A percentile compares a stretch with the other conserved stretches of the same genome.
These are phyloP conservation scores for Amia ocellicauda DNA, from an alignment of 2,113 vertebrate genomes.

Conservation along the genomic window DNA sequence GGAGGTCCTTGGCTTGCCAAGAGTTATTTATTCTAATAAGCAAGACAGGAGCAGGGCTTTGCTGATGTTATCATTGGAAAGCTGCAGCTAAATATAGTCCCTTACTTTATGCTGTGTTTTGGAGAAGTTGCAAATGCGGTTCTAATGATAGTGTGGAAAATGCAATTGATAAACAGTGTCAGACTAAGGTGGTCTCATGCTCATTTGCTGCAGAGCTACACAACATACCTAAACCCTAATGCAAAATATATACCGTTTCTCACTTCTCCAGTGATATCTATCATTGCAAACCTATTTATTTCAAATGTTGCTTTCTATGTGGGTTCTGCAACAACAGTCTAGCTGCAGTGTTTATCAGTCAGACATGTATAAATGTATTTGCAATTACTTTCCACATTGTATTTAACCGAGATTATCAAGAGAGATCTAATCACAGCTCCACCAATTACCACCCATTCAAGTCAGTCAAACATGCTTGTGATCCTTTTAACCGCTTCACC, in stretches of 20 bases:
- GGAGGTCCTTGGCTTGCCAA: background rate
- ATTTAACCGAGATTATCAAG: too few species aligned
- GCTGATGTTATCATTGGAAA: conserved; percentile 20
- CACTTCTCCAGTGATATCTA: background rate
- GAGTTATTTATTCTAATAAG: conserved; percentile 25
- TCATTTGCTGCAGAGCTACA: background rate
- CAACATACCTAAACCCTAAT: background rate
- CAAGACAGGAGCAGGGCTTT: conserved; percentile 16
- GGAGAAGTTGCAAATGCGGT: conserved; percentile 1
- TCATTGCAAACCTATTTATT: conserved; percentile 3
- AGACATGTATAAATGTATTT: too few species aligned
- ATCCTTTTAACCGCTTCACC: too few species aligned
- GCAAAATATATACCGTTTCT: background rate
- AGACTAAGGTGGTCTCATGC: background rate
- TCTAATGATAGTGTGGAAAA: conserved; percentile 11
- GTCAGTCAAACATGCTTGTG: too few species aligned
- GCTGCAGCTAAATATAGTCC: conserved; percentile 2
- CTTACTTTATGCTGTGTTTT: conserved; percentile 17
- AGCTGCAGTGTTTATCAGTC: background rate
- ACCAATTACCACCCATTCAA: too few species aligned
- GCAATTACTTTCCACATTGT: too few species aligned
- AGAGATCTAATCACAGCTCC: too few species aligned
- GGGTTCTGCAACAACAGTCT: conserved; percentile 2
- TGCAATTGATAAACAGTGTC: background rate
- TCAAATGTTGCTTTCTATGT: conserved; percentile 7